Evolutionary conservation across 2,113 vertebrate species (phyloP).

Genomic region (Lophotis ruficrista): DNA sequence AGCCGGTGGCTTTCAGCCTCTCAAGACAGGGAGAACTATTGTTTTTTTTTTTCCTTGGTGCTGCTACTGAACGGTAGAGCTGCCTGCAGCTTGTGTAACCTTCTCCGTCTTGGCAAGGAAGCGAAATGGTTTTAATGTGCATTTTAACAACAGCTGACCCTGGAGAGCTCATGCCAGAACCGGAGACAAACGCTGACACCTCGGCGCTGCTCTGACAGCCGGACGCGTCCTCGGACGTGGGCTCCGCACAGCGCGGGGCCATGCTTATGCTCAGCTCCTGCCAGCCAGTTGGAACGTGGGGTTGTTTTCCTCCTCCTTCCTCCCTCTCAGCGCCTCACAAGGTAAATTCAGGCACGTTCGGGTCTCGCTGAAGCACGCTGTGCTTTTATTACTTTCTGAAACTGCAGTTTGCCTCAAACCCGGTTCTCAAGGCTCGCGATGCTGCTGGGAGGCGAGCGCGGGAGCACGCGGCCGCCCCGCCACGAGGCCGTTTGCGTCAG

Average conservation of each 20-base stretch:
- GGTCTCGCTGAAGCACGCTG: neutral
- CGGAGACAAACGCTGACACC: neutral
- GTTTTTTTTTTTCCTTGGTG: neutral
- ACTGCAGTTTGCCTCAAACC: neutral
- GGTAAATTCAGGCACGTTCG: neutral
- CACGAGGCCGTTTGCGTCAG: accelerated
- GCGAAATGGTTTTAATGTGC: neutral
- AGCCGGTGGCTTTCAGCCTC: neutral
- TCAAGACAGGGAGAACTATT: neutral
- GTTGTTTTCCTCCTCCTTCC: neutral
- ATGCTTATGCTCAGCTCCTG: neutral
- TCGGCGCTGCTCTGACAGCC: neutral
- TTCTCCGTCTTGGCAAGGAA: neutral
- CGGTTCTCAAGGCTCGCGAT: accelerated
- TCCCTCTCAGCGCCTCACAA: neutral
- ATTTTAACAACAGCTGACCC: neutral
- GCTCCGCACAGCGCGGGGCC: neutral
- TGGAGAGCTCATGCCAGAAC: neutral
- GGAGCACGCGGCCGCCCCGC: neutral
- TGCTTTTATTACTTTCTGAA: neutral
- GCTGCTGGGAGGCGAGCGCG: neutral
- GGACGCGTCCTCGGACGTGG: neutral
- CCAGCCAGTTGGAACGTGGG: neutral
- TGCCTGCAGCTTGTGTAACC: neutral
- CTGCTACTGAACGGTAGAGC: neutral